These are phyloP conservation scores for Pantala flavescens DNA, from an alignment of 1,140 invertebrate species.

Conservation along the genomic window DNA sequence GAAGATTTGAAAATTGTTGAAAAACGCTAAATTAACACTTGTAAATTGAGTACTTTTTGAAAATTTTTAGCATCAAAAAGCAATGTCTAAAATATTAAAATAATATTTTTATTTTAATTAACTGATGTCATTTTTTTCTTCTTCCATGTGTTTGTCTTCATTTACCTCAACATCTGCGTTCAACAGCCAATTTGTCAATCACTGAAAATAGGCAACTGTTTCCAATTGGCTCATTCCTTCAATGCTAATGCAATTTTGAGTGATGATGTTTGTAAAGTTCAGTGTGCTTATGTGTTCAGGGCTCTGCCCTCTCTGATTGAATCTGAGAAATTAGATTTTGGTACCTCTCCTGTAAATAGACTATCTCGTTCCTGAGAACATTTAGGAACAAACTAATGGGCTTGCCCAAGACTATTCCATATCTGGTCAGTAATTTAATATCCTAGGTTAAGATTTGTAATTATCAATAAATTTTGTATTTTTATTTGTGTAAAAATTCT, in stretches of 20 bases:
- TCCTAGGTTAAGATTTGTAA: not conserved
- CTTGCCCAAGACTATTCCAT: not conserved
- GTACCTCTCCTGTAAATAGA: not conserved
- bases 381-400: not conserved
- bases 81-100: too few relatives aligned
- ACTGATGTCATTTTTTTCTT: too few relatives aligned
- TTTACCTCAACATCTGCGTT: too few relatives aligned
- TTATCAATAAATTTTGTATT: slow-evolving; percentile 3
- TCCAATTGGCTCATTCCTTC: slow-evolving; percentile 36
- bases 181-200: slow-evolving; percentile 42
- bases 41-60: too few relatives aligned
- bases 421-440: slow-evolving; percentile 10
- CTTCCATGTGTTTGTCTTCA: too few relatives aligned
- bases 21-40: too few relatives aligned
- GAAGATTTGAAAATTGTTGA: too few relatives aligned
- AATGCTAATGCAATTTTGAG: slow-evolving; percentile 35
- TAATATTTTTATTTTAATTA: too few relatives aligned
- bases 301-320: slow-evolving; percentile 30
- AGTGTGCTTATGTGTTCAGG: slow-evolving; percentile 44
- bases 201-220: slow-evolving; percentile 42
- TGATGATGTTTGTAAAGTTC: slow-evolving; percentile 45
- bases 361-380: not conserved
- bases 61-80: too few relatives aligned
- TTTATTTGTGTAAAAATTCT: not conserved
- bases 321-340: not conserved